phyloP scores from a whole-genome alignment of 2,888 invertebrate species.

The Lysandra coridon region DNA sequence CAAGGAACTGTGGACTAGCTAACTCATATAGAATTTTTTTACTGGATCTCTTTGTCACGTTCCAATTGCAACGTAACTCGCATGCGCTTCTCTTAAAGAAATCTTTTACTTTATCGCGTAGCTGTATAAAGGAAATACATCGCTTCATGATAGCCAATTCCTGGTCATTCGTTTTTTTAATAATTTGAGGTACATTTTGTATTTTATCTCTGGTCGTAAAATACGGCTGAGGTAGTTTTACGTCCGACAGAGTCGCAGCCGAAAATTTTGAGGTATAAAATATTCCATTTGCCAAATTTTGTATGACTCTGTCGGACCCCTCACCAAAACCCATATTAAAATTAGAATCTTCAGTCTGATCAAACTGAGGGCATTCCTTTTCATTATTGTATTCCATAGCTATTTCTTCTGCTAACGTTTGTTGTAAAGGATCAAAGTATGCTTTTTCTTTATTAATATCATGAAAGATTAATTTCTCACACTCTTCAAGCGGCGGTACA shows the following conservation, averaged over 20 bases:
- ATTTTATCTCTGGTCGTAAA: conserved; percentile 58
- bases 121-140: conserved; percentile 53
- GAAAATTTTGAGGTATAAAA: conserved; percentile 63
- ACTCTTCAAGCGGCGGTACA: conserved; percentile 35
- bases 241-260: conserved; percentile 82
- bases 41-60: conserved; percentile 36
- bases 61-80: conserved; percentile 53
- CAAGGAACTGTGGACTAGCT: conserved; percentile 80
- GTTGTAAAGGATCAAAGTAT: conserved; percentile 50
- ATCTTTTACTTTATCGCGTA: conserved; percentile 60
- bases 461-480: conserved; percentile 49
- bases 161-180: conserved; percentile 43
- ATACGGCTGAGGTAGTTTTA: conserved; percentile 78
- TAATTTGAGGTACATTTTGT: conserved; percentile 42
- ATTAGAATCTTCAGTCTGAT: conserved; percentile 60
- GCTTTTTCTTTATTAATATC: conserved; percentile 44
- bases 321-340: conserved; percentile 81
- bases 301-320: conserved; percentile 80
- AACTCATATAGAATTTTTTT: conserved; percentile 64
- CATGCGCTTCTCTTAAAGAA: conserved; percentile 60
- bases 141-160: conserved; percentile 51
- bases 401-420: conserved; percentile 65
- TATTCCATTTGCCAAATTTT: conserved; percentile 66
- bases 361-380: conserved; percentile 48
- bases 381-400: conserved; percentile 49